A percentile compares a stretch with the other conserved stretches of the same genome.
These are phyloP conservation scores for Entomyzon cyanotis DNA, from an alignment of 2,113 vertebrate genomes.

Conservation along the genomic window DNA sequence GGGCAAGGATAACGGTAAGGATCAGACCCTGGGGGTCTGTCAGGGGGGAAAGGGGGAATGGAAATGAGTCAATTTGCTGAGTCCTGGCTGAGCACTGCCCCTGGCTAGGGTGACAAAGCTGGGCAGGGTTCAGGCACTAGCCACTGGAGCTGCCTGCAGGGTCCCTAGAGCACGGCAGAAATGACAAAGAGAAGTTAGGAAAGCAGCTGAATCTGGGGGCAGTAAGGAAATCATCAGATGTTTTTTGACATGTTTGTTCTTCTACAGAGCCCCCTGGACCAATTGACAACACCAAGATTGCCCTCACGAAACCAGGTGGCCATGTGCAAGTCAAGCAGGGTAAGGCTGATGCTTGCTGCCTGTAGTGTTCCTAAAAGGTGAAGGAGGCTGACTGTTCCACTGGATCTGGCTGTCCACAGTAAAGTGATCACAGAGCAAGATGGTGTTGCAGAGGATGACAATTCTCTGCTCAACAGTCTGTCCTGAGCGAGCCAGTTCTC, in stretches of 20 bases:
- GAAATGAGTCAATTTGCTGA: accelerated
- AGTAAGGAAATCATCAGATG: not conserved
- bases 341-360: conserved; percentile 48
- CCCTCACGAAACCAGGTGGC: conserved; percentile 86
- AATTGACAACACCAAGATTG: conserved; percentile 96
- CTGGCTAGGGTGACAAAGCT: not conserved
- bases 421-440: not conserved
- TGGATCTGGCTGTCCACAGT: not conserved
- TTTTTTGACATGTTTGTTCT: not conserved
- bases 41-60: not conserved
- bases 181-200: not conserved
- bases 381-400: not conserved
- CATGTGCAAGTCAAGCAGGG: conserved; percentile 95
- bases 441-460: not conserved
- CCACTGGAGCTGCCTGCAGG: not conserved
- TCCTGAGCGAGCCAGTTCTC: not conserved
- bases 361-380: not conserved
- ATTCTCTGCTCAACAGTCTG: not conserved
- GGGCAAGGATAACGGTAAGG: conserved; percentile 92
- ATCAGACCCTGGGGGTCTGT: not conserved
- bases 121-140: not conserved
- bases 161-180: not conserved
- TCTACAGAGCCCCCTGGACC: conserved; percentile 89
- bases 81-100: not conserved
- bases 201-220: not conserved